phyloP scores from a whole-genome alignment of 2,113 vertebrate genomes.

The Zosterops lateralis region DNA sequence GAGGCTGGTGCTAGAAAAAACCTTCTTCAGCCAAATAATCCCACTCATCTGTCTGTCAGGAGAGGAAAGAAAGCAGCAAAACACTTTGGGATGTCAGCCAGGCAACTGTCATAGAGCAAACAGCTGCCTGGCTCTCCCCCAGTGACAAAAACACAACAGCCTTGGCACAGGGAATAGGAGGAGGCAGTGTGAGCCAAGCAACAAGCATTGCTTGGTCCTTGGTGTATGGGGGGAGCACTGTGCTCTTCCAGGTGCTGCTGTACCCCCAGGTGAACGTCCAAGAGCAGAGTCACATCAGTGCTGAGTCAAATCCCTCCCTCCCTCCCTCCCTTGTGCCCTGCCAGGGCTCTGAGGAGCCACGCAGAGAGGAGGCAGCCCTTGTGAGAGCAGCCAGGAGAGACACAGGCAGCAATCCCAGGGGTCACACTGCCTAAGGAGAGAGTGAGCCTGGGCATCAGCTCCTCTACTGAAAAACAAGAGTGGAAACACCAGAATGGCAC shows the following conservation, averaged over 20 bases:
- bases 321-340: background rate
- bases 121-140: background rate
- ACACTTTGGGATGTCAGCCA: background rate
- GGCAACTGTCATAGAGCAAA: background rate
- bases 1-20: background rate
- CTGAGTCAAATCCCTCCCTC: background rate
- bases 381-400: background rate
- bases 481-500: background rate
- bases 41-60: background rate
- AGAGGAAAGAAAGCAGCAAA: background rate
- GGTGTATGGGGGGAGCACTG: background rate
- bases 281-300: background rate
- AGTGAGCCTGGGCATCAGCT: background rate
- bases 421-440: background rate
- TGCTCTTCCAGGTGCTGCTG: background rate
- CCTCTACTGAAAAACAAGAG: background rate
- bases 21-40: background rate
- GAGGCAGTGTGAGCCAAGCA: fast-evolving
- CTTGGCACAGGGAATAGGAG: background rate
- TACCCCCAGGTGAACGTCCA: background rate
- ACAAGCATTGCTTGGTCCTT: background rate
- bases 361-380: background rate
- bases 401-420: fast-evolving
- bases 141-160: background rate
- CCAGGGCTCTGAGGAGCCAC: background rate